Evolutionary conservation across 2,888 invertebrate genomes (phyloP), one percentile per base, ranked within the genome.

Genomic region (Volucella zonaria): DNA sequence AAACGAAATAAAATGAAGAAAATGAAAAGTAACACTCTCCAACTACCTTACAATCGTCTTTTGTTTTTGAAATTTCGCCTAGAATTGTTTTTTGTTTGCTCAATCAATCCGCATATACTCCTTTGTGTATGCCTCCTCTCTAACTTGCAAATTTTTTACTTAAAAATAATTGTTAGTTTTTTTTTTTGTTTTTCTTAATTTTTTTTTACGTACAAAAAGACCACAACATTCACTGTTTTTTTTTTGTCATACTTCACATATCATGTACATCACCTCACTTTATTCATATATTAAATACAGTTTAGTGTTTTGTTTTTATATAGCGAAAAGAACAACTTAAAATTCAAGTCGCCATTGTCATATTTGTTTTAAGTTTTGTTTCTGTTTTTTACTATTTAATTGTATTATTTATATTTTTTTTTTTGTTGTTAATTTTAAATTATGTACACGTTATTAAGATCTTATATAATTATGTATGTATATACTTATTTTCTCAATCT

Each of bases 161-260:
- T 85, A 81, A 61, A 73, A 49, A 67, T 79, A 71, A 62, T 76
- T 31, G 71, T 81, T 76, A 76, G 75, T 64, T 71, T 73, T 58
- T 11, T 15, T 77, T 76, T 54, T 10, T 43, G 43, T 59, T 52
- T 58, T 67, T 14, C 51, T 58, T 54, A 43, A 61, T 18, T 62
- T 68, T 77, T 76, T 82, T 81, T 85, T 85, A 85, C 85, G 85
- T 85, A 85, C 85, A 85, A 85, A 85, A 85, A 85, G 85, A 81
- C 85, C 85, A 85, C 85, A 85, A 85, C 85, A 85, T 85, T 85
- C 81, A 85, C 77, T 81, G 85, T 31, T 31, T 18, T 18, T 80
- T 81, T 85, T 76, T 76, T 81, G 81, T 81, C 81, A 85, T 85
- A 85, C 77, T 81, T 64, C 85, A 85, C 85, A 85, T 80, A 80